Evolutionary conservation across 1,140 invertebrate genomes (phyloP).

Genomic region (Drosophila punjabiensis): DNA sequence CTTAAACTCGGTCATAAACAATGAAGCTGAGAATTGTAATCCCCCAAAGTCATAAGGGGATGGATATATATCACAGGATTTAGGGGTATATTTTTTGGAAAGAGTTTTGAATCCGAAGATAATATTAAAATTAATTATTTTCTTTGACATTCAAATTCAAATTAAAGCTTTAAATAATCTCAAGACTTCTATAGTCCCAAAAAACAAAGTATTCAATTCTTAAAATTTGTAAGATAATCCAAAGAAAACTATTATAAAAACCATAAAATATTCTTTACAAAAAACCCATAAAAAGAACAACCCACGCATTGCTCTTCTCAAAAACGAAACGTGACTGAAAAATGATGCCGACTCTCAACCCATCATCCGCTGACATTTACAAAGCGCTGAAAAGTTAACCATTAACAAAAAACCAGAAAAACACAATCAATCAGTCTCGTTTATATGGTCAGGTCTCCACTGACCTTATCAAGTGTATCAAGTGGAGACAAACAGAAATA

Average conservation of each 20-base stretch:
- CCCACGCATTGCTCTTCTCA: neutral
- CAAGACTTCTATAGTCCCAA: neutral
- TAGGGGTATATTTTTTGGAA: neutral
- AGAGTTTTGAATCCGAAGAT: neutral
- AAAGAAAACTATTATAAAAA: neutral
- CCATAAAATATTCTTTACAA: constrained; percentile 8
- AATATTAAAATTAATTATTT: neutral
- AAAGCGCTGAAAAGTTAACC: constrained; percentile 51
- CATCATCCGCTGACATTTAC: constrained; percentile 59
- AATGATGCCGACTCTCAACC: constrained; percentile 13
- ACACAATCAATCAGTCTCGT: constrained; percentile 44
- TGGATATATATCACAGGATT: constrained; percentile 16
- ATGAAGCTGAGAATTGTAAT: constrained; percentile 34
- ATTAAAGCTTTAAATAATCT: neutral
- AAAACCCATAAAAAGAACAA: constrained; percentile 8
- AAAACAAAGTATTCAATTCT: neutral
- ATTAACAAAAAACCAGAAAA: constrained; percentile 42
- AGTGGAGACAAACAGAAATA: constrained; percentile 17
- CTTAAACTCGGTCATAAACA: constrained; percentile 39
- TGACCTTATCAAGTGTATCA: constrained; percentile 21
- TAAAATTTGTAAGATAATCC: neutral
- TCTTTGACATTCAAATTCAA: neutral
- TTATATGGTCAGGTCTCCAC: constrained; percentile 30
- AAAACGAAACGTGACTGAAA: constrained; percentile 23
- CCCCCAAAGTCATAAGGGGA: constrained; percentile 10